Percentiles rank a stretch among this genome's conserved stretches.
Evolutionary conservation across 2,113 vertebrate genomes (phyloP).

Genomic region (Semnopithecus entellus): DNA sequence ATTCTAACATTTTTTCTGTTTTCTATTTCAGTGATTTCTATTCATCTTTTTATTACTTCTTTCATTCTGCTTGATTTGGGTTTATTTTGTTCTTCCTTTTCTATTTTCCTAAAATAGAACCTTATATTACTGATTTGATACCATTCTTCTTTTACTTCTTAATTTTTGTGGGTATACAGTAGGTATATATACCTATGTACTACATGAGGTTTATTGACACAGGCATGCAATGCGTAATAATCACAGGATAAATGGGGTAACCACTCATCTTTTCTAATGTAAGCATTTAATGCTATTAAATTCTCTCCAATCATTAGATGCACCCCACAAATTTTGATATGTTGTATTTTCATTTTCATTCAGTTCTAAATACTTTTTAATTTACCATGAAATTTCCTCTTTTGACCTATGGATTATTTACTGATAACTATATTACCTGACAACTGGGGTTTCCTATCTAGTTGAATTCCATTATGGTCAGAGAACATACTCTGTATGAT

Average conservation of each 20-base stretch:
- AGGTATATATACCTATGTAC: too few relatives aligned
- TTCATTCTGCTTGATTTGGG: background rate
- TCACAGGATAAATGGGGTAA: too few relatives aligned
- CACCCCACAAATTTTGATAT: background rate
- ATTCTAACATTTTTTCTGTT: background rate
- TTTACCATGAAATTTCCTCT: background rate
- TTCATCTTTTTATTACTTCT: background rate
- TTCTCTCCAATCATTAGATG: background rate
- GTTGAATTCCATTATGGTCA: background rate
- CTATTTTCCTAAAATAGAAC: background rate
- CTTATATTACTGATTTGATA: background rate
- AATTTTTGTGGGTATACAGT: background rate
- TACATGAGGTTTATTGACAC: too few relatives aligned
- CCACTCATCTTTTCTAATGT: background rate
- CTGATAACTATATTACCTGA: background rate
- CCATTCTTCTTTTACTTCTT: background rate
- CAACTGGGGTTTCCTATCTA: background rate
- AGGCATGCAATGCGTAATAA: too few relatives aligned
- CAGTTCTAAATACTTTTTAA: background rate
- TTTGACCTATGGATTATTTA: background rate
- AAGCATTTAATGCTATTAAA: background rate
- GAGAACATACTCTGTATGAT: background rate
- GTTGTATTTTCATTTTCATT: background rate
- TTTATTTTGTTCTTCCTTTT: background rate
- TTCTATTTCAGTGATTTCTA: background rate